Conservation (phyloP, 1,140 invertebrate species). For the Spodoptera frugiperda region DNA sequence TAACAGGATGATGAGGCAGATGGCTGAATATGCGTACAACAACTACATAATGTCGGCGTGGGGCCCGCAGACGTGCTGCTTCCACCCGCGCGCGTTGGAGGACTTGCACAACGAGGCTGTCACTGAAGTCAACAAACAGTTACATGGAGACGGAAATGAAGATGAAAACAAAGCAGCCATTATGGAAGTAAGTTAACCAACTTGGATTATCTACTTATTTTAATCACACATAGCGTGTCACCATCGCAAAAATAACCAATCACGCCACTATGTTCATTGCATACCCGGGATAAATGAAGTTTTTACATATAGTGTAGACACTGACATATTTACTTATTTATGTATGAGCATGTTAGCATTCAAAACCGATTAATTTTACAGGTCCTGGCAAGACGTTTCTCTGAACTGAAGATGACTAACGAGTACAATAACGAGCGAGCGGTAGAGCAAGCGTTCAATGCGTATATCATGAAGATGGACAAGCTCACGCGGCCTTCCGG, state of each 20-base stretch:
- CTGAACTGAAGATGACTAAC: constrained; percentile 16
- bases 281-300: too few relatives aligned
- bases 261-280: too few relatives aligned
- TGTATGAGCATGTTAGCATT: too few relatives aligned
- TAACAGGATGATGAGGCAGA: constrained; percentile 35
- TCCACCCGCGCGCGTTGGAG: constrained; percentile 44
- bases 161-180: constrained; percentile 7
- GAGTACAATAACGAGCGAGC: constrained; percentile 16
- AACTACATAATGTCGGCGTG: constrained; percentile 37
- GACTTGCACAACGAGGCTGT: constrained; percentile 4
- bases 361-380: neutral
- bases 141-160: neutral
- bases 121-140: neutral
- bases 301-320: too few relatives aligned
- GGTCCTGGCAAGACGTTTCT: constrained; percentile 6
- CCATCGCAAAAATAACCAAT: too few relatives aligned
- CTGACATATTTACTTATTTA: too few relatives aligned
- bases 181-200: neutral
- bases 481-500: constrained; percentile 15
- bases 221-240: too few relatives aligned
- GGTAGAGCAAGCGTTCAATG: neutral
- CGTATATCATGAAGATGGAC: constrained; percentile 39
- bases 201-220: too few relatives aligned
- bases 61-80: constrained; percentile 44
- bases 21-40: constrained; percentile 43